A percentile compares a stretch with the other conserved stretches of the same genome.
phyloP scores from a whole-genome alignment of 37 sponge, comb jelly and placozoan species.

The Bolinopsis microptera region DNA sequence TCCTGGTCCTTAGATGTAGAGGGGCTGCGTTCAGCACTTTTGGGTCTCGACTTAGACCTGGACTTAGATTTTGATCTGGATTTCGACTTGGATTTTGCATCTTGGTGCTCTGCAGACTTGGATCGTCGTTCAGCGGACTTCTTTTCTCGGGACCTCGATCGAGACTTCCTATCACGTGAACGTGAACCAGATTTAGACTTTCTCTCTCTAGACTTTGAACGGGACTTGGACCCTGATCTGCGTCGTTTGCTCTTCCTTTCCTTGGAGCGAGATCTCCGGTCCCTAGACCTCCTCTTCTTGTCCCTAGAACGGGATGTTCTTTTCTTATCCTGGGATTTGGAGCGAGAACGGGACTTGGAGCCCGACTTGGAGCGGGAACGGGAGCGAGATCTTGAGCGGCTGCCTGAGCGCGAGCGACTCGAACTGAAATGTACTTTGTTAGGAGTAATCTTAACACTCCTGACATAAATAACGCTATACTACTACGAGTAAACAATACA shows the following conservation, averaged over 20 bases:
- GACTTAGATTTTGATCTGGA: conserved; percentile 36
- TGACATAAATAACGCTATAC: neutral
- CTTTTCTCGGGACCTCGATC: conserved; percentile 8
- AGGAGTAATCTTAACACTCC: neutral
- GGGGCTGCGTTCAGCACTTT: neutral
- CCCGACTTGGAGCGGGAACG: conserved; percentile 23
- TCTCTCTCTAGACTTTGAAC: neutral
- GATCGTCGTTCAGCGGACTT: neutral
- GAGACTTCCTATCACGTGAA: neutral
- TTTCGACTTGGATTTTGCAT: neutral
- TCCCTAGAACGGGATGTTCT: conserved; percentile 22
- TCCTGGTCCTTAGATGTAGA: neutral
- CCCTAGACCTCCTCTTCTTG: neutral
- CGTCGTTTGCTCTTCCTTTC: neutral
- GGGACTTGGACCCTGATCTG: neutral
- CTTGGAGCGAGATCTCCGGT: conserved; percentile 12
- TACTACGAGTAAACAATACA: too few relatives aligned
- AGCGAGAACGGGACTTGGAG: neutral
- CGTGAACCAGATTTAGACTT: neutral
- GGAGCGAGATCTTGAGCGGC: conserved; percentile 32
- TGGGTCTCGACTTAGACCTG: neutral
- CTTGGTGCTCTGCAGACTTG: neutral
- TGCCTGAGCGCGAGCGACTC: neutral
- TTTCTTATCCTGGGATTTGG: neutral
- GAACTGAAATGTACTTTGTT: neutral